phyloP scores from a whole-genome alignment of 30 jellyfish, hydroid and myxozoan genomes.

The Aurelia sp. region DNA sequence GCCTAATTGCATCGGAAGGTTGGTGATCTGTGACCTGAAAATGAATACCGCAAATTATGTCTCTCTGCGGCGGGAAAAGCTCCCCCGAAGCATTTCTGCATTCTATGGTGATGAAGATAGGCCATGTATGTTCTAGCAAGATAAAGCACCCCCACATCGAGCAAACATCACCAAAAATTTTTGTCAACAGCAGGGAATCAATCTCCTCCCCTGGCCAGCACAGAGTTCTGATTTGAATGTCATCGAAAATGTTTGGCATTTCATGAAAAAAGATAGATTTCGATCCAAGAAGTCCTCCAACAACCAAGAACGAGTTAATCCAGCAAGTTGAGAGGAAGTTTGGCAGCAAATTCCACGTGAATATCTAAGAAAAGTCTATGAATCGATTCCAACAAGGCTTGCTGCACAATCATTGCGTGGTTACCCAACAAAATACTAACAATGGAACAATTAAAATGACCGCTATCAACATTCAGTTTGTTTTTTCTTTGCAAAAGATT shows the following conservation, averaged over 20 bases:
- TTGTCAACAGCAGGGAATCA: not conserved
- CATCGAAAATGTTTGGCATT: conserved; percentile 36
- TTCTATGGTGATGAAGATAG: not conserved
- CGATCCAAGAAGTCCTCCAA: conserved; percentile 29
- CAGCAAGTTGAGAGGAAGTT: conserved; percentile 7
- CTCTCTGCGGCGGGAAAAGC: conserved; percentile 11
- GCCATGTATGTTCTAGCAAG: conserved; percentile 25
- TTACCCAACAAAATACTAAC: no score
- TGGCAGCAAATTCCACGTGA: conserved; percentile 25
- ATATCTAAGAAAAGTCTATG: not conserved
- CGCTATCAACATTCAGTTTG: no score
- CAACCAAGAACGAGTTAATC: conserved; percentile 16
- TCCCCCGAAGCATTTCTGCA: not conserved
- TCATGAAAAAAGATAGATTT: not conserved
- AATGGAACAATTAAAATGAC: no score
- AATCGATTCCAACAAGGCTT: conserved; percentile 23
- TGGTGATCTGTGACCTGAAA: no score
- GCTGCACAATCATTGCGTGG: conserved; percentile 25
- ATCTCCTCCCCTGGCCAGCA: conserved; percentile 33
- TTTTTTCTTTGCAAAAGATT: no score
- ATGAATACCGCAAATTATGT: no score
- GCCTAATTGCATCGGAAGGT: no score
- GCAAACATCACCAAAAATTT: conserved; percentile 15
- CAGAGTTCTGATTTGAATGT: conserved; percentile 23
- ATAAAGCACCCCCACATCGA: conserved; percentile 28